Conservation (phyloP, 2,888 invertebrate genomes). For the Mimas tiliae region DNA sequence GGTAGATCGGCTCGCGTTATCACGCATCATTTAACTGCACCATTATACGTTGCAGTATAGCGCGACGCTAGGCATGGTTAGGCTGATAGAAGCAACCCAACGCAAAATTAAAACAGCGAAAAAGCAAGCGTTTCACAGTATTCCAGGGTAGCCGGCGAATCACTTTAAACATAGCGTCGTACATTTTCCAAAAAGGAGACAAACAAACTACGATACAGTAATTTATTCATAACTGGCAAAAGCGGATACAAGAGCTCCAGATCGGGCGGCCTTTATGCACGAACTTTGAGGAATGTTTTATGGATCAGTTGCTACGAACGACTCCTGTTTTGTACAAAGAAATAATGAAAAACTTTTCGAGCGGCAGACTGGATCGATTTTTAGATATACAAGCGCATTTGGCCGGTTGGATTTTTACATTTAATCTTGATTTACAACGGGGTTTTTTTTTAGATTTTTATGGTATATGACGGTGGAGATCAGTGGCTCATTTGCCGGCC, state of each 20-base stretch:
- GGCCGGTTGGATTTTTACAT: not conserved
- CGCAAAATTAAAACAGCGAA: no score
- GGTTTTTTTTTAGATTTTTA: no score
- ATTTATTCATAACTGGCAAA: slow-evolving; percentile 3
- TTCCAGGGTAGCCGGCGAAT: not conserved
- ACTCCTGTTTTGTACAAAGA: not conserved
- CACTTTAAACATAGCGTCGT: not conserved
- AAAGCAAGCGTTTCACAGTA: no score
- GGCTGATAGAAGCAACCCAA: no score
- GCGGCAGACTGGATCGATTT: not conserved
- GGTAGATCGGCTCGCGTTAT: no score
- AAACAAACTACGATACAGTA: slow-evolving; percentile 3
- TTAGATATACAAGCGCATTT: not conserved
- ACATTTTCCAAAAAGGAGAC: not conserved
- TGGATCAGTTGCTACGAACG: slow-evolving; percentile 33
- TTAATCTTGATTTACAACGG: no score
- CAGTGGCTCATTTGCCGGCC: no score
- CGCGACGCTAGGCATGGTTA: no score
- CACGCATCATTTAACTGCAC: no score
- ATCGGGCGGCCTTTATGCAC: slow-evolving; percentile 25
- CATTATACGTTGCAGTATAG: no score
- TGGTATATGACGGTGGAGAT: no score
- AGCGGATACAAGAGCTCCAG: not conserved
- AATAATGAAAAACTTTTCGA: not conserved
- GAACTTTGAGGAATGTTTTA: slow-evolving; percentile 40